Base-by-base conservation (phyloP, 53 echinoderm and acorn worm species). In the Echinarachnius parma region DNA sequence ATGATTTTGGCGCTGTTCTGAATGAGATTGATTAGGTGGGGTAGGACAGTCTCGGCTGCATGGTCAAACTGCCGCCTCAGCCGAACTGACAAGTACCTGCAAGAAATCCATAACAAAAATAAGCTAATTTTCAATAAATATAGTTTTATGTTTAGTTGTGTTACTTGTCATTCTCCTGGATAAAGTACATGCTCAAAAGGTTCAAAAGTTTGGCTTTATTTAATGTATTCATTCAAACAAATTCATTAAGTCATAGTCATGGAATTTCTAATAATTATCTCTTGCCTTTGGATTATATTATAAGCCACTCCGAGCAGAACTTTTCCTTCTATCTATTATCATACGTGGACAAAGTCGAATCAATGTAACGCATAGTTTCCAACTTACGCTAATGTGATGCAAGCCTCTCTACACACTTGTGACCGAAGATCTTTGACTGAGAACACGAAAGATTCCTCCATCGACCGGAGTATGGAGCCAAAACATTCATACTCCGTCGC, bases 371-470 rank as follows among this genome's bases (percentile, higher is more conserved):
- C n/a, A n/a, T n/a, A n/a, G n/a, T n/a, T n/a, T n/a, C n/a, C n/a
- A 31, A 72, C 74, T 72, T 42, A 72, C 74, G 86, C 75, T 78
- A 95, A 71, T 53, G 96, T 95, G 60, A 95, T 71, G 53, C 96
- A 95, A 4, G 91, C 96, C 82, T 95, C 96, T 32, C 87, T 59
- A 28, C 80, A 87, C 28, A 95, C 96, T 53, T 87, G 85, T 72
- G 96, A 95, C 59, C 96, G 74, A 7, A 95, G 87, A 63, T 95
- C 96, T 69, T 91, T 95, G 67, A 84, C 96, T 0, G 96, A 95
- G 33, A 87, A 46, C 14, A 75, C 46, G 10, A 95, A 68, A 21
- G 96, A 68, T 22, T 86, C 90, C 64, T 95, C 96, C 82, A 95
- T 69, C 21, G 37, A 55, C 11, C 91, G 56, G 28, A 95, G 61